These are phyloP conservation scores for Pachyuromys duprasi DNA, from an alignment of 2,797 vertebrate species.

Conservation along the genomic window DNA sequence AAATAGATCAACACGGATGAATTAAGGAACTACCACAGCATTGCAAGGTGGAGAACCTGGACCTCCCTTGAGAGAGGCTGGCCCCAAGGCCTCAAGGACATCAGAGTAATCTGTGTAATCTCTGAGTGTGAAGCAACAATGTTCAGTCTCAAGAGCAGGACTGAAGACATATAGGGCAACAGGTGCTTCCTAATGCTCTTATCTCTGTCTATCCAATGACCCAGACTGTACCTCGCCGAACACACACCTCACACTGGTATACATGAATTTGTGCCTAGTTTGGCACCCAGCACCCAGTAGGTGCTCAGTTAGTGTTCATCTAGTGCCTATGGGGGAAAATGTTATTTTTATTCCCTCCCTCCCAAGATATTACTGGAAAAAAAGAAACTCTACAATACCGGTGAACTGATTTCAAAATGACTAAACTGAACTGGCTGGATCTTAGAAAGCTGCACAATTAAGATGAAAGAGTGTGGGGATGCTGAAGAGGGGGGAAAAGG, in stretches of 20 bases:
- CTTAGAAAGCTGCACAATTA: not conserved
- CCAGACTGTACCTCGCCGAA: not conserved
- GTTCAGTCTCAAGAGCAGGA: not conserved
- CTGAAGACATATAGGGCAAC: not conserved
- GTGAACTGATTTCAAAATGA: not conserved
- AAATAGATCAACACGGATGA: not conserved
- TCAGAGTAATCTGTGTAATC: not conserved
- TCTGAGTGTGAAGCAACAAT: not conserved
- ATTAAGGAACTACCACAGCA: not conserved
- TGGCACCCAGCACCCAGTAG: not conserved
- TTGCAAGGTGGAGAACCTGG: not conserved
- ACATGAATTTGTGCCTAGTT: not conserved
- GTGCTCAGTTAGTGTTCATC: not conserved
- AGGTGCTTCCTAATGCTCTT: not conserved
- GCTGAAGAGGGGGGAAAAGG: not conserved
- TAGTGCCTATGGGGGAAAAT: not conserved
- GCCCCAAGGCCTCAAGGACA: not conserved
- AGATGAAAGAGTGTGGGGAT: not conserved
- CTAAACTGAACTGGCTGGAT: not conserved
- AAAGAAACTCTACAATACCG: not conserved
- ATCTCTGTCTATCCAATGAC: not conserved
- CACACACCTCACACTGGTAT: not conserved
- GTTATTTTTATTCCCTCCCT: not conserved
- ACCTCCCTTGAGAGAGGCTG: not conserved
- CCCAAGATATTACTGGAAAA: too few relatives aligned